Conservation (phyloP, 2,888 invertebrate species). For the Diachrysia chrysitis region DNA sequence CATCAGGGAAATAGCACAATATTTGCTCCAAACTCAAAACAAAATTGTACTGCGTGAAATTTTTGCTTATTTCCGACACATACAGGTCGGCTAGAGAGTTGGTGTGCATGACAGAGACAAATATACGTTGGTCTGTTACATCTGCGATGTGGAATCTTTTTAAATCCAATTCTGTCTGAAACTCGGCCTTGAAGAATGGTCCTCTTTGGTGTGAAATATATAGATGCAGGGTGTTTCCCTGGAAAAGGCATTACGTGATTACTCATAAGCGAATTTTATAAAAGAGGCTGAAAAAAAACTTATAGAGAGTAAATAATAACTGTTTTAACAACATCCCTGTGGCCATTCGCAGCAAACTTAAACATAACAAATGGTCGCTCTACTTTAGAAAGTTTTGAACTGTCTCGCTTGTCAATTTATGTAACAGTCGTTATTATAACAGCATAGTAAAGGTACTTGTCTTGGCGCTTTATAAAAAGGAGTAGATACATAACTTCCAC, state of each 20-base stretch:
- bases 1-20: slow-evolving; percentile 95
- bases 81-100: slow-evolving; percentile 93
- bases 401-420: background rate
- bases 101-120: slow-evolving; percentile 95
- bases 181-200: slow-evolving; percentile 92
- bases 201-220: slow-evolving; percentile 94
- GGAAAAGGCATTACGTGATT: slow-evolving; percentile 56
- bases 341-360: background rate
- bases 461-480: too few relatives aligned
- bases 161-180: slow-evolving; percentile 91
- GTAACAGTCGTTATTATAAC: background rate
- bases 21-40: slow-evolving; percentile 94
- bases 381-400: slow-evolving; percentile 5
- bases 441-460: too few relatives aligned
- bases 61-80: slow-evolving; percentile 92
- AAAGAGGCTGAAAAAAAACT: background rate
- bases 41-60: slow-evolving; percentile 91
- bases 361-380: background rate
- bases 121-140: slow-evolving; percentile 93
- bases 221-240: slow-evolving; percentile 90
- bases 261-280: background rate
- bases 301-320: background rate
- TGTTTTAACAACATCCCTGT: background rate
- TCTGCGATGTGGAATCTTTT: slow-evolving; percentile 95
- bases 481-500: too few relatives aligned